Conservation (phyloP, 2,797 vertebrate species). For the Peromyscus nudipes region DNA sequence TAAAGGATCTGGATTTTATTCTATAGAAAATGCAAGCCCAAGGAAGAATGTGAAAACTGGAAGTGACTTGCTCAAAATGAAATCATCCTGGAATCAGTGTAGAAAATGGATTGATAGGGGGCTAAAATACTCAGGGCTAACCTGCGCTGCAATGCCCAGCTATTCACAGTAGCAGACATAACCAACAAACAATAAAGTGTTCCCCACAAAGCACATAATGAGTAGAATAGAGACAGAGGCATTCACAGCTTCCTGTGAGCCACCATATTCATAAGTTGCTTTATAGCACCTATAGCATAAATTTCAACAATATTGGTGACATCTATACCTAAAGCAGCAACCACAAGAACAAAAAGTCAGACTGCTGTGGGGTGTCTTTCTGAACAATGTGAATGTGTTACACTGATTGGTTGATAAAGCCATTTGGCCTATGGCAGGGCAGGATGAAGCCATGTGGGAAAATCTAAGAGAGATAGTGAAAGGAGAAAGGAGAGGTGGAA, state of each 20-base stretch:
- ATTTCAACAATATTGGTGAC: not conserved
- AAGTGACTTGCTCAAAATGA: conserved; percentile 14
- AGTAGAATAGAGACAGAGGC: not conserved
- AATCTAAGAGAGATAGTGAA: too few species aligned
- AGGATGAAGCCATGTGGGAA: too few species aligned
- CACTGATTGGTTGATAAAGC: too few species aligned
- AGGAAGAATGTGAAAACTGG: not conserved
- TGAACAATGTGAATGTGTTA: too few species aligned
- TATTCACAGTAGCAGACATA: conserved; percentile 15
- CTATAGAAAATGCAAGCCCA: not conserved
- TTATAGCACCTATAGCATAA: not conserved
- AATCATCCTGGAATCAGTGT: conserved; percentile 12
- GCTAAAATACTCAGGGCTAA: conserved; percentile 26
- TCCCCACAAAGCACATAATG: not conserved
- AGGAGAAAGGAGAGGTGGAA: too few species aligned
- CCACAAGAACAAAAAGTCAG: not conserved
- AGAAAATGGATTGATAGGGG: not conserved
- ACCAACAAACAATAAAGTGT: not conserved
- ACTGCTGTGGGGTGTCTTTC: too few species aligned
- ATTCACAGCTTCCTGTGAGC: not conserved
- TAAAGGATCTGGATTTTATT: conserved; percentile 18
- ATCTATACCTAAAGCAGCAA: not conserved
- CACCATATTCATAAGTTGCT: not conserved
- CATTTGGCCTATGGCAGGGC: too few species aligned
- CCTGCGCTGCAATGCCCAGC: conserved; percentile 38